A percentile compares a stretch with the other conserved stretches of the same genome.
These are phyloP conservation scores for Saccostrea echinata DNA, from an alignment of 1,140 invertebrate species.

Conservation along the genomic window DNA sequence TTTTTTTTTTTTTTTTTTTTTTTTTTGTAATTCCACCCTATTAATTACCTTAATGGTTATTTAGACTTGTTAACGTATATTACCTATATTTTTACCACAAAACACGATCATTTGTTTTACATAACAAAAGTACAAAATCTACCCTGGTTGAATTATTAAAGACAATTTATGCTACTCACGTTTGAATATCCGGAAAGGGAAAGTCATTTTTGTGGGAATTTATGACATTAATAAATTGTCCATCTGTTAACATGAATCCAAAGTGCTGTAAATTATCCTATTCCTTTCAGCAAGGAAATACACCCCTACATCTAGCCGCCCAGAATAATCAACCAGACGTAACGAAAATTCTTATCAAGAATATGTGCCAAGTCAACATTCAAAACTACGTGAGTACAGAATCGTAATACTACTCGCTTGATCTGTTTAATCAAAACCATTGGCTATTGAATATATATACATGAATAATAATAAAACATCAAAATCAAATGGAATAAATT, in stretches of 20 bases:
- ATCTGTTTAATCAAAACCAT: no score
- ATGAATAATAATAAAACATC: no score
- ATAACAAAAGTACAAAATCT: background rate
- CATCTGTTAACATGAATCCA: background rate
- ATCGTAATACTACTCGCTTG: background rate
- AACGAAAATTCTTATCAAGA: slow-evolving; percentile 86
- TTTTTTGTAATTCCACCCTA: background rate
- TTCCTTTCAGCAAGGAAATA: slow-evolving; percentile 86
- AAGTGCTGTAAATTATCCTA: background rate
- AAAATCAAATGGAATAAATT: no score
- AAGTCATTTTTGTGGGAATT: background rate
- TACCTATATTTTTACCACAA: background rate
- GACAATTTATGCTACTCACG: background rate
- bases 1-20: background rate
- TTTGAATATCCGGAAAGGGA: background rate
- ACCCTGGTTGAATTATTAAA: background rate
- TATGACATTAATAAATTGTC: slow-evolving; percentile 6
- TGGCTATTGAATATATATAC: no score
- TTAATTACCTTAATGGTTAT: background rate
- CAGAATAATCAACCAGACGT: slow-evolving; percentile 86
- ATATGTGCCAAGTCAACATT: slow-evolving; percentile 86
- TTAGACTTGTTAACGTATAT: background rate
- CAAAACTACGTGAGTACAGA: slow-evolving; percentile 85
- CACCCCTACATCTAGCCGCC: slow-evolving; percentile 88
- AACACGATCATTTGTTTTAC: background rate